Percentiles rank a stretch among this genome's conserved stretches.
Evolutionary conservation across 1,140 invertebrate species (phyloP).

Genomic region (Nasonia longicornis): DNA sequence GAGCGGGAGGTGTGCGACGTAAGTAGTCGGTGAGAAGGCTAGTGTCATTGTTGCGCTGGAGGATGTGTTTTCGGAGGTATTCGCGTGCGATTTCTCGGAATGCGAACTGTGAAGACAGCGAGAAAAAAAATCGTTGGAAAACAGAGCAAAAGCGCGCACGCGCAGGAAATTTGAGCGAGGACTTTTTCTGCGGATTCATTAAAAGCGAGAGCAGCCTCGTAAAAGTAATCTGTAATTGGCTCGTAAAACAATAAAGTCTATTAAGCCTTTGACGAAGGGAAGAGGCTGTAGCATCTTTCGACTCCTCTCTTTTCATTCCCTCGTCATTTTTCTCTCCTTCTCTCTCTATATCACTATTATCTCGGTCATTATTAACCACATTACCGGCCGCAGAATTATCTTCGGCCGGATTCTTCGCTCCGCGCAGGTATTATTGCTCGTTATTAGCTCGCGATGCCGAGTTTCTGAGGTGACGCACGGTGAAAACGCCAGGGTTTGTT

Average conservation of each 20-base stretch:
- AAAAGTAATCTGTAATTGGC: slow-evolving; percentile 67
- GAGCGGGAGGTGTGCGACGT: background rate
- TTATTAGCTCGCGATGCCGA: background rate
- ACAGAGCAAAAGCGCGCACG: background rate
- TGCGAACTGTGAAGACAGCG: background rate
- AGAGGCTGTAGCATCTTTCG: slow-evolving; percentile 22
- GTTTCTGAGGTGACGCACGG: too few species aligned
- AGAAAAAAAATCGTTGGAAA: background rate
- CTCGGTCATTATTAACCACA: slow-evolving; percentile 19
- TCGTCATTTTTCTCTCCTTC: slow-evolving; percentile 41
- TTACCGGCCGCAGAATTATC: background rate
- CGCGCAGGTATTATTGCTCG: background rate
- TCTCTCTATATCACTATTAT: slow-evolving; percentile 18
- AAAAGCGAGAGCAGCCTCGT: slow-evolving; percentile 55
- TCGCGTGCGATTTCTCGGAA: background rate
- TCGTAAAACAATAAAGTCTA: slow-evolving; percentile 68
- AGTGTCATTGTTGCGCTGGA: background rate
- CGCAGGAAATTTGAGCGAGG: slow-evolving; percentile 52
- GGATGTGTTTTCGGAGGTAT: background rate
- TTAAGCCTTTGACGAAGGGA: slow-evolving; percentile 55
- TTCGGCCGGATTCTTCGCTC: background rate
- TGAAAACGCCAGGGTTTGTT: too few species aligned
- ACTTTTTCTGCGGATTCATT: slow-evolving; percentile 57
- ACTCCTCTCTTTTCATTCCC: slow-evolving; percentile 30
- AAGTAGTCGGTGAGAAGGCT: too few species aligned